Percentiles rank a stretch among this genome's conserved stretches.
These are phyloP conservation scores for Exephanes ischioxanthus DNA, from an alignment of 2,888 invertebrate species.

Conservation along the genomic window DNA sequence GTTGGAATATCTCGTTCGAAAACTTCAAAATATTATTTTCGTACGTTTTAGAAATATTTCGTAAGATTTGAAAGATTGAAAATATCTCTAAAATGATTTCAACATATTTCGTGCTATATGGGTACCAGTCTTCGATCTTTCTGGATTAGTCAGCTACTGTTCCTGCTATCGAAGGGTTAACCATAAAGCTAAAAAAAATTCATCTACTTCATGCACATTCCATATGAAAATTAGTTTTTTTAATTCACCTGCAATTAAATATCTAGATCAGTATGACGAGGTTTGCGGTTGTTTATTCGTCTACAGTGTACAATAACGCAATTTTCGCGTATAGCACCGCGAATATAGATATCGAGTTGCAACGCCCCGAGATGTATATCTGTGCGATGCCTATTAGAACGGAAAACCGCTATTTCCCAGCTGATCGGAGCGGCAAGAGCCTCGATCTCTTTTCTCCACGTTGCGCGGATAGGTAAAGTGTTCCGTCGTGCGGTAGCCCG, in stretches of 20 bases:
- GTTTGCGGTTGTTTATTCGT: not conserved
- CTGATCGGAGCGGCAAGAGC: not conserved
- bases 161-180: not conserved
- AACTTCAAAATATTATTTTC: no score
- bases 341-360: constrained; percentile 14
- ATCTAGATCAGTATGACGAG: not conserved
- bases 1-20: no score
- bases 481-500: constrained; percentile 15
- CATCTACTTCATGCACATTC: not conserved
- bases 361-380: not conserved
- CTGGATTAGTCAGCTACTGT: no score
- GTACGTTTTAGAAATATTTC: no score
- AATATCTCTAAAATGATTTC: no score
- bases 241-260: not conserved
- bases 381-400: constrained; percentile 36
- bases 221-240: not conserved
- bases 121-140: no score
- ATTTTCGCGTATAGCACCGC: not conserved
- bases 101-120: no score
- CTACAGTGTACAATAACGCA: not conserved
- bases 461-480: constrained; percentile 9
- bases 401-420: constrained; percentile 47
- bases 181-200: not conserved
- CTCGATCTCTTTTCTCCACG: constrained; percentile 1
- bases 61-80: no score